These are phyloP conservation scores for Catocala fraxini DNA, from an alignment of 2,888 invertebrate genomes.

Conservation along the genomic window DNA sequence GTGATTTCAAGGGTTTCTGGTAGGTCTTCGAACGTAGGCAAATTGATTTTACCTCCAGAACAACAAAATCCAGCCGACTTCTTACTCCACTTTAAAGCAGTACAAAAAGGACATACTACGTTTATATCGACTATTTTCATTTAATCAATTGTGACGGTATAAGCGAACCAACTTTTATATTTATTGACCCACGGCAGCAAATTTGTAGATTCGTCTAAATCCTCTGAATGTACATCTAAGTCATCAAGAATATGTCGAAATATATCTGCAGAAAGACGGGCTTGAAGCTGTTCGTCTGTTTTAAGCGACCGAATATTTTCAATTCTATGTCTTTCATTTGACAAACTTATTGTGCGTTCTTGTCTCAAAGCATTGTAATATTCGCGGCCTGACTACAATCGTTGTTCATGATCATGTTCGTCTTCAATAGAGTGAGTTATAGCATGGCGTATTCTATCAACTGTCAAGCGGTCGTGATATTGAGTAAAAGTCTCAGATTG, in stretches of 20 bases:
- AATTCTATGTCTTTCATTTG: constrained; percentile 11
- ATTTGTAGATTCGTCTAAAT: not conserved
- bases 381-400: constrained; percentile 7
- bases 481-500: constrained; percentile 3
- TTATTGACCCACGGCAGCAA: constrained; percentile 6
- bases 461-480: constrained; percentile 6
- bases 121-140: constrained; percentile 6
- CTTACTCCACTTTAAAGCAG: constrained; percentile 34
- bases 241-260: constrained; percentile 6
- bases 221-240: constrained; percentile 1
- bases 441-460: not conserved
- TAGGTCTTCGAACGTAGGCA: constrained; percentile 4
- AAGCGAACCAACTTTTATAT: not conserved
- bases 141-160: not conserved
- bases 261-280: constrained; percentile 10
- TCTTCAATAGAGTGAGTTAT: constrained; percentile 5
- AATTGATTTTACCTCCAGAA: constrained; percentile 24
- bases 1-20: not conserved
- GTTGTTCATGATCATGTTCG: constrained; percentile 2
- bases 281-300: constrained; percentile 4
- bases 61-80: constrained; percentile 35
- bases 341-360: constrained; percentile 1
- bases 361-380: constrained; percentile 8
- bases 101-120: constrained; percentile 24
- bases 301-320: constrained; percentile 1